Percentiles rank a stretch among this genome's conserved stretches.
phyloP scores from a whole-genome alignment of 2,888 invertebrate genomes.

The Sarcophaga caerulescens region DNA sequence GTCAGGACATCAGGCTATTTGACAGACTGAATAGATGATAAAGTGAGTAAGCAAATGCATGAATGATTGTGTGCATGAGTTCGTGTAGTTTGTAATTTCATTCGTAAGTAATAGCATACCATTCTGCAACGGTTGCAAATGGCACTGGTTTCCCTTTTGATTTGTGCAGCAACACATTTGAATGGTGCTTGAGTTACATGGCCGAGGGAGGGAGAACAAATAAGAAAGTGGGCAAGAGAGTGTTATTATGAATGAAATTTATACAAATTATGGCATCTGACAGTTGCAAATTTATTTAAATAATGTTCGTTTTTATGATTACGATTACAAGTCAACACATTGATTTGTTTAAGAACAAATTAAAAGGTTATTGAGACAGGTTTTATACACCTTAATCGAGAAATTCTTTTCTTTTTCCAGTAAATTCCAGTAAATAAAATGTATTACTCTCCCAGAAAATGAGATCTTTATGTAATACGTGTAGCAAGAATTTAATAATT shows the following conservation, averaged over 20 bases:
- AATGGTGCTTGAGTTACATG: not conserved
- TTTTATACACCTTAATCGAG: too few relatives aligned
- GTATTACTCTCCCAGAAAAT: too few relatives aligned
- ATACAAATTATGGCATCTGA: constrained; percentile 53
- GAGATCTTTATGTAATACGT: too few relatives aligned
- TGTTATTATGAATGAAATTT: constrained; percentile 19
- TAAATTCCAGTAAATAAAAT: too few relatives aligned
- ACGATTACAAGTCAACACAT: not conserved
- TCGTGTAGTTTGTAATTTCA: constrained; percentile 39
- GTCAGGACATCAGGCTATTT: constrained; percentile 27
- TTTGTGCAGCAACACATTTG: constrained; percentile 17
- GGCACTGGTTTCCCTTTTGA: constrained; percentile 21
- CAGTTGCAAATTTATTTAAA: constrained; percentile 42
- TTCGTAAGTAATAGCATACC: constrained; percentile 45
- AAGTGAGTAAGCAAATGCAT: not conserved
- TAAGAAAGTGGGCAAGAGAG: not conserved
- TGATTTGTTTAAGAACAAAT: not conserved
- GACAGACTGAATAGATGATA: not conserved
- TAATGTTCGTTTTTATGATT: constrained; percentile 19
- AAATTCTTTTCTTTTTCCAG: too few relatives aligned
- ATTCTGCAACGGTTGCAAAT: constrained; percentile 29
- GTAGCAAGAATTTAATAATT: too few relatives aligned
- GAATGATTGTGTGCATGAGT: not conserved
- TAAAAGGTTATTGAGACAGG: too few relatives aligned
- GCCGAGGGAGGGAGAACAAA: not conserved